Percentiles rank a stretch among this genome's conserved stretches.
Conservation (phyloP, 2,888 invertebrate genomes). For the Clepsis dumicolana region DNA sequence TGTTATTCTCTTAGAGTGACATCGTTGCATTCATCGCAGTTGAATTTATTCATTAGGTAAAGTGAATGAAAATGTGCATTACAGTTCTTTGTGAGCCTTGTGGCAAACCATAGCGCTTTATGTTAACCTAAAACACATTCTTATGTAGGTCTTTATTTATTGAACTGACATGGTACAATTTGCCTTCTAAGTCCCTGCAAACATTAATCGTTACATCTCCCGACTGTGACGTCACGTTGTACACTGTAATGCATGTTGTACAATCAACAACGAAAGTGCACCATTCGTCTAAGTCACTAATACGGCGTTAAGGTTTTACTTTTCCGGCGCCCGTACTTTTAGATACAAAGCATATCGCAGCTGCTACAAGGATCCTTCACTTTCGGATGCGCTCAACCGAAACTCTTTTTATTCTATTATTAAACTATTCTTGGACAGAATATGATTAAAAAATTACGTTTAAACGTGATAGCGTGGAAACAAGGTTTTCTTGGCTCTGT, state of each 20-base stretch:
- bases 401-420: no score
- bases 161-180: no score
- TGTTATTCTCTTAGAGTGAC: no score
- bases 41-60: no score
- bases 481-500: background rate
- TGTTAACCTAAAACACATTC: no score
- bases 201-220: background rate
- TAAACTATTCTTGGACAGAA: slow-evolving; percentile 53
- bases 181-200: background rate
- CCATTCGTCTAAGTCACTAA: slow-evolving; percentile 3
- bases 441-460: slow-evolving; percentile 33
- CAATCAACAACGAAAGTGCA: slow-evolving; percentile 18
- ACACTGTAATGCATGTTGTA: slow-evolving; percentile 35
- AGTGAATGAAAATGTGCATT: no score
- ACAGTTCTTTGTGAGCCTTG: no score
- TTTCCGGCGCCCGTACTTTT: slow-evolving; percentile 58
- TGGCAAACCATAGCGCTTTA: no score
- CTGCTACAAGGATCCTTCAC: slow-evolving; percentile 63
- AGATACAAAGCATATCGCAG: slow-evolving; percentile 60
- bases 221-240: slow-evolving; percentile 15
- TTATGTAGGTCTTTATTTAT: no score
- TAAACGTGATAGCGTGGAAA: slow-evolving; percentile 6
- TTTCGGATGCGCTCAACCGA: slow-evolving; percentile 61
- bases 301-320: slow-evolving; percentile 43
- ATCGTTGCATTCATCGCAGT: no score